phyloP scores from a whole-genome alignment of 2,888 invertebrate genomes.

The Pherbina coryleti region DNA sequence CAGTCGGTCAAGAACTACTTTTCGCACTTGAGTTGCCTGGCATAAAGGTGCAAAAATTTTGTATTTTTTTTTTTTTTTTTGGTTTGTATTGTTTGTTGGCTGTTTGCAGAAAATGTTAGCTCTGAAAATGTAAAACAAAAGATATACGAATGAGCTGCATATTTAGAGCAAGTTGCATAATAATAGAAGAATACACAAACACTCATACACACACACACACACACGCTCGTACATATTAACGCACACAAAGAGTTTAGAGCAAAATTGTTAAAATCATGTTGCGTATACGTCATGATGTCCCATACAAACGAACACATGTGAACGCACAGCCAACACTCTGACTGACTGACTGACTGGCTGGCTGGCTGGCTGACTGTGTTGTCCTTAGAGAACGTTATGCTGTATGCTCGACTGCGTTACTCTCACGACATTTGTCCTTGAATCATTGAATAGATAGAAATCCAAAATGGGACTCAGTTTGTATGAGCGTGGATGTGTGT shows the following conservation, averaged over 20 bases:
- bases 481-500: not conserved
- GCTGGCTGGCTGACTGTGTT: not conserved
- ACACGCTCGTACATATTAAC: not conserved
- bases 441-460: conserved; percentile 35
- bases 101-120: not conserved
- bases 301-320: not conserved
- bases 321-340: not conserved
- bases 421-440: conserved; percentile 29
- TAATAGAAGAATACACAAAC: not conserved
- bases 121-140: not conserved
- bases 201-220: conserved; percentile 18
- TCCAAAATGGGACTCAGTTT: not conserved
- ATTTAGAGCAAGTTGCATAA: conserved; percentile 25
- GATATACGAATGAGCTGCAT: not conserved
- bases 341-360: not conserved
- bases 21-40: conserved; percentile 22
- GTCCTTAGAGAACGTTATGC: not conserved
- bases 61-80: not conserved
- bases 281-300: not conserved
- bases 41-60: conserved; percentile 10
- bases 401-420: not conserved
- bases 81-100: not conserved
- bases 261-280: not conserved
- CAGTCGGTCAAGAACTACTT: conserved; percentile 35
- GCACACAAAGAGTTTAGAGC: not conserved